phyloP scores from a whole-genome alignment of 2,797 vertebrate genomes.

The Sebastes jordani region DNA sequence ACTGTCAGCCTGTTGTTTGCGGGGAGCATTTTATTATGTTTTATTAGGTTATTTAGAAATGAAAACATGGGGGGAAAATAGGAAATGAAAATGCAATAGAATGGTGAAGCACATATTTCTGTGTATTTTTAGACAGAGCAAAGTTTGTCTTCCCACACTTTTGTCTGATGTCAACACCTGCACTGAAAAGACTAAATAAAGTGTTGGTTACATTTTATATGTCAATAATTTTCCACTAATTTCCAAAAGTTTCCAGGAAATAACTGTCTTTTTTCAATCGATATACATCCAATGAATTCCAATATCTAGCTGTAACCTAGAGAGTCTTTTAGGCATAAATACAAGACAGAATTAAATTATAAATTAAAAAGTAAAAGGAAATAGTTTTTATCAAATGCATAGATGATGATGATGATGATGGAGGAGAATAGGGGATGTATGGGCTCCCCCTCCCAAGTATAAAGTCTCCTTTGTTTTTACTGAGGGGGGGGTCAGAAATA shows the following conservation, averaged over 20 bases:
- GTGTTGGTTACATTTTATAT: background rate
- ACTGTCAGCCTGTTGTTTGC: background rate
- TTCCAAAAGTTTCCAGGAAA: background rate
- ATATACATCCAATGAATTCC: background rate
- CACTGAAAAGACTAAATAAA: background rate
- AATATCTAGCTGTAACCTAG: background rate
- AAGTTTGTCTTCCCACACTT: no score
- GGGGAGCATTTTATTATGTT: constrained; percentile 5
- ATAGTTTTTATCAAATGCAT: background rate
- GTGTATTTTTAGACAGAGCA: background rate
- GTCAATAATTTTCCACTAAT: background rate
- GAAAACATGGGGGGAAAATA: background rate
- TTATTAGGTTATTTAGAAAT: constrained; percentile 5
- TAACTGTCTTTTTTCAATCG: background rate
- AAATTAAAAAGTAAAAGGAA: background rate
- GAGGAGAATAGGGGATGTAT: background rate
- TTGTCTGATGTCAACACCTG: background rate
- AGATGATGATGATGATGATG: background rate
- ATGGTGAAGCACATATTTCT: background rate
- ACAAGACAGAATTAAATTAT: background rate
- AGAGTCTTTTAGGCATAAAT: background rate
- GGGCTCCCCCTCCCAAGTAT: constrained; percentile 16
- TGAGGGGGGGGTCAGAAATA: constrained; percentile 47
- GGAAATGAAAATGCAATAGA: background rate
- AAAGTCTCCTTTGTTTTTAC: constrained; percentile 69